These are phyloP conservation scores for Callospermophilus lateralis DNA, from an alignment of 2,113 vertebrate species.

Conservation along the genomic window DNA sequence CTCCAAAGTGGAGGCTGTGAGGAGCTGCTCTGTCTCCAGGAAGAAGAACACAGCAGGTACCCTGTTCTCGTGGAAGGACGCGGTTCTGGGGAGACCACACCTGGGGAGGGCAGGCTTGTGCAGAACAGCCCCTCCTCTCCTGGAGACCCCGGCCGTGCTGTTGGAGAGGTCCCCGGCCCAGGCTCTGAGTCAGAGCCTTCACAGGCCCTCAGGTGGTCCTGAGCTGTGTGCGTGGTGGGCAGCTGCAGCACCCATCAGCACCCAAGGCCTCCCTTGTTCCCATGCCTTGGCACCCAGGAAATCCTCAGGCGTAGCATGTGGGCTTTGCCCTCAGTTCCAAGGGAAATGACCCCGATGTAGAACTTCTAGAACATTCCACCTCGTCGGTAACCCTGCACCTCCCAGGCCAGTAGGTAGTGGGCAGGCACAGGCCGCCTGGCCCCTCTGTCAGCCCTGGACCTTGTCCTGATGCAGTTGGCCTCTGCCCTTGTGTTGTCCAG, in stretches of 20 bases:
- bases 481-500: neutral
- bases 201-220: too few relatives aligned
- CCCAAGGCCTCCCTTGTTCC: neutral
- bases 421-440: neutral
- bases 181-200: neutral
- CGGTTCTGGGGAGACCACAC: rapidly evolving
- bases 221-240: rapidly evolving
- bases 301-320: neutral
- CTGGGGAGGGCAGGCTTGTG: conserved; percentile 1
- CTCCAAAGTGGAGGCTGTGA: conserved; percentile 93
- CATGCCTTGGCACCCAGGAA: neutral
- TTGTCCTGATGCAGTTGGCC: neutral
- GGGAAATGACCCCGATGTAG: neutral
- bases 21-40: conserved; percentile 94
- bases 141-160: too few relatives aligned
- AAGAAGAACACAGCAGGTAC: conserved; percentile 96
- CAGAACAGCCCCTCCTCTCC: neutral
- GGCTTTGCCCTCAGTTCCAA: neutral
- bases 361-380: neutral
- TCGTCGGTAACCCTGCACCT: rapidly evolving
- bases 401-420: too few relatives aligned
- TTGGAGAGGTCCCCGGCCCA: rapidly evolving
- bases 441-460: rapidly evolving
- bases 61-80: rapidly evolving
- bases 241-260: rapidly evolving